These are phyloP conservation scores for Erithacus rubecula DNA, from an alignment of 2,797 vertebrate genomes.

Conservation along the genomic window DNA sequence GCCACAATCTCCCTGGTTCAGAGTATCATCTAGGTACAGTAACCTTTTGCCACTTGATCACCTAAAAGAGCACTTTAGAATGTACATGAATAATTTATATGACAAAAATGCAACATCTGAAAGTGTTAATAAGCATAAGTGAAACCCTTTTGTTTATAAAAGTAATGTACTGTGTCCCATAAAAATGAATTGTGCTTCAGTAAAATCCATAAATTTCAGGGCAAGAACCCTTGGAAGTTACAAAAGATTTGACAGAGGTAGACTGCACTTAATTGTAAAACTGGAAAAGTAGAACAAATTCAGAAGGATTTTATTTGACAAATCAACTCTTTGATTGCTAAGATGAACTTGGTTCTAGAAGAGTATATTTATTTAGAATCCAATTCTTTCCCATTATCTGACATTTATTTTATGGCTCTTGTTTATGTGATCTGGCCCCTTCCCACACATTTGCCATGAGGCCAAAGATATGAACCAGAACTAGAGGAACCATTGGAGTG, in stretches of 20 bases:
- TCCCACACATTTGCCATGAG: neutral
- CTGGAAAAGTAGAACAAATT: neutral
- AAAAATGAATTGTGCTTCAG: neutral
- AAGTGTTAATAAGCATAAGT: neutral
- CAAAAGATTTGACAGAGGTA: conserved; percentile 5
- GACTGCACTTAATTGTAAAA: neutral
- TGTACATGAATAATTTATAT: conserved; percentile 16
- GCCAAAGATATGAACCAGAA: neutral
- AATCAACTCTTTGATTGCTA: neutral
- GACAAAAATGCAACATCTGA: conserved; percentile 25
- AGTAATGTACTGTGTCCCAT: neutral
- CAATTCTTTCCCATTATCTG: neutral
- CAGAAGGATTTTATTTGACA: neutral
- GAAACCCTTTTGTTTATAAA: conserved; percentile 41
- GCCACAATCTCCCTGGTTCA: neutral
- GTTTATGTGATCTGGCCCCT: neutral
- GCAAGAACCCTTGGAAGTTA: neutral
- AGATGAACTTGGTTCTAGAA: neutral
- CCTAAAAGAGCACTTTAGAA: neutral
- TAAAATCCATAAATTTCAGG: neutral
- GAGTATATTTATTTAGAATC: neutral
- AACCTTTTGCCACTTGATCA: neutral
- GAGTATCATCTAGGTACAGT: neutral
- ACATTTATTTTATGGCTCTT: neutral
- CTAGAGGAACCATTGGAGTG: neutral